Percentiles rank a stretch among this genome's conserved stretches.
phyloP scores from a whole-genome alignment of 2,888 invertebrate genomes.

The Sycophila texana region DNA sequence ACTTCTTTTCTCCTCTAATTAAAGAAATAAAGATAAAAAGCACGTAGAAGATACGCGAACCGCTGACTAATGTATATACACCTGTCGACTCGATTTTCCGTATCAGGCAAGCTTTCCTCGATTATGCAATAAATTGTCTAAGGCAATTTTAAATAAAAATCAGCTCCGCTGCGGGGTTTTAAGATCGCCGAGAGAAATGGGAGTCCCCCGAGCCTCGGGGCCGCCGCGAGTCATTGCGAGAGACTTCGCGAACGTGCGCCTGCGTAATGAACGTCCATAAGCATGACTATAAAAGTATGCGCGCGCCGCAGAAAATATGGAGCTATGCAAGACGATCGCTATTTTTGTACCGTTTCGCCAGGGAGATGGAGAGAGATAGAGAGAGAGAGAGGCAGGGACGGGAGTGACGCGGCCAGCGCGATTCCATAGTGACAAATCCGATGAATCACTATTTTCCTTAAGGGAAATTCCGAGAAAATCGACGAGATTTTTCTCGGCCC shows the following conservation, averaged over 20 bases:
- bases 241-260: background rate
- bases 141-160: background rate
- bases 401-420: slow-evolving; percentile 2
- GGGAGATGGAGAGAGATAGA: background rate
- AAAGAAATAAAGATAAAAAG: no score
- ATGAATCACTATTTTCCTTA: slow-evolving; percentile 28
- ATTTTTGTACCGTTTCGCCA: slow-evolving; percentile 28
- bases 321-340: slow-evolving; percentile 32
- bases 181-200: background rate
- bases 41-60: no score
- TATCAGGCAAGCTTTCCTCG: no score
- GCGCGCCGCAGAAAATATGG: slow-evolving; percentile 20
- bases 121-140: no score
- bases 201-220: background rate
- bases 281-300: slow-evolving; percentile 32
- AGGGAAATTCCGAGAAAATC: no score
- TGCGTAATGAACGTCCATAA: slow-evolving; percentile 15
- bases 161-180: background rate
- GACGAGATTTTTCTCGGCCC: background rate
- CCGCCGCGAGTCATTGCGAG: slow-evolving; percentile 14
- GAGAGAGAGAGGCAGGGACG: background rate
- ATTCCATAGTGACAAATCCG: slow-evolving; percentile 16
- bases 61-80: no score
- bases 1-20: no score
- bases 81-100: no score